These are phyloP conservation scores for Procambarus clarkii DNA, from an alignment of 1,140 invertebrate species.

Conservation along the genomic window DNA sequence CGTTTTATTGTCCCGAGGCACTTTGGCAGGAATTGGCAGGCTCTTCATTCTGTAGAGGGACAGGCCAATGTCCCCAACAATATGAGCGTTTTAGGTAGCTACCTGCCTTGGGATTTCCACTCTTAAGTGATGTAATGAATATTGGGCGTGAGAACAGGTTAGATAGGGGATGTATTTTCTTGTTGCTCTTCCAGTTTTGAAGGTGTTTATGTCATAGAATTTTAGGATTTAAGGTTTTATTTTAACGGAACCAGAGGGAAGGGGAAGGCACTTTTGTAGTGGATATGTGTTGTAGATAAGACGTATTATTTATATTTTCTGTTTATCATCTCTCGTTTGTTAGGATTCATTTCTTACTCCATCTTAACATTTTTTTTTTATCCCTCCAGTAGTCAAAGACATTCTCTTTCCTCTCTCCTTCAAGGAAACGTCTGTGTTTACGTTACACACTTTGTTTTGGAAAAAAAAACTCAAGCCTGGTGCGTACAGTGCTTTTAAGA, in stretches of 20 bases:
- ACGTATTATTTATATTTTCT: too few species aligned
- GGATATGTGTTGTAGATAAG: too few species aligned
- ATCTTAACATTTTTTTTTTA: too few species aligned
- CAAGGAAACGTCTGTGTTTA: too few species aligned
- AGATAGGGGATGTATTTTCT: not conserved
- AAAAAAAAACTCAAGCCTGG: constrained; percentile 10
- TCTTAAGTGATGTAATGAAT: not conserved
- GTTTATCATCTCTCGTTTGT: too few species aligned
- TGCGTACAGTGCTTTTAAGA: constrained; percentile 52
- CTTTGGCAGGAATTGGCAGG: constrained; percentile 42
- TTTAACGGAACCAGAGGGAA: too few species aligned
- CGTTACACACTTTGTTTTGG: not conserved
- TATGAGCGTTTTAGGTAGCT: not conserved
- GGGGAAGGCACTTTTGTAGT: too few species aligned
- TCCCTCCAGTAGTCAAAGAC: too few species aligned
- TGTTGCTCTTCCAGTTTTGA: not conserved
- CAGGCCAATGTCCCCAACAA: not conserved
- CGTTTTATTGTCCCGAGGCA: constrained; percentile 46
- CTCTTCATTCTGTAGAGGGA: constrained; percentile 27
- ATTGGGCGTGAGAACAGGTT: not conserved
- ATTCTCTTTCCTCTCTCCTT: not conserved
- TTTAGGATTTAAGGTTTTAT: too few species aligned
- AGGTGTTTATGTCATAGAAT: not conserved
- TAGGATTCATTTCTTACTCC: too few species aligned
- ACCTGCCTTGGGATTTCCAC: not conserved